Conservation (phyloP, 2,113 vertebrate species). For the Morone saxatilis region DNA sequence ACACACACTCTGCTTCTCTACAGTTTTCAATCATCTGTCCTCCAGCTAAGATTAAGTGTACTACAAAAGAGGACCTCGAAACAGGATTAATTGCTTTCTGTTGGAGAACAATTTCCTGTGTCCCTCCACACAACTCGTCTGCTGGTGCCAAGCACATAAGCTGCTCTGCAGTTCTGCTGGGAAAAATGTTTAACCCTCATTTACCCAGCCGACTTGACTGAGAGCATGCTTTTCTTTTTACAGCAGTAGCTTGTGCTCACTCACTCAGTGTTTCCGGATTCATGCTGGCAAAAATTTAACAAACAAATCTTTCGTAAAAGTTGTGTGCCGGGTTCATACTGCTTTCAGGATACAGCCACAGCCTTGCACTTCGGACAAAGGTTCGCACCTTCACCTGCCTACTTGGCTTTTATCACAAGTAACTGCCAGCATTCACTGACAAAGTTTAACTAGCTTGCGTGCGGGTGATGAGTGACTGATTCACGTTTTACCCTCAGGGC, state of each 20-base stretch:
- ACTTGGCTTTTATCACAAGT: not conserved
- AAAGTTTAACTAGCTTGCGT: not conserved
- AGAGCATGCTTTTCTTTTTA: not conserved
- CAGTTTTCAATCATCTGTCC: conserved; percentile 67
- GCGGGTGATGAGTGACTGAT: not conserved
- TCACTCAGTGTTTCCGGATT: not conserved
- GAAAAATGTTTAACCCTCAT: conserved; percentile 33
- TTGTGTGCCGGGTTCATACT: not conserved
- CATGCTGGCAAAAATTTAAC: not conserved
- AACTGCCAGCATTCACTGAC: not conserved
- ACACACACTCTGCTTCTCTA: conserved; percentile 13
- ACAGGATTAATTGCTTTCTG: conserved; percentile 71
- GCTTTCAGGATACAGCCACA: not conserved
- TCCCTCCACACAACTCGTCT: conserved; percentile 48
- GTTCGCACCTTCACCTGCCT: not conserved
- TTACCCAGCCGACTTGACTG: not conserved
- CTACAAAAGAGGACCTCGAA: conserved; percentile 64
- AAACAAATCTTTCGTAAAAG: not conserved
- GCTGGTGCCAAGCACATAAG: conserved; percentile 48
- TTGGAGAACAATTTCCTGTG: conserved; percentile 65
- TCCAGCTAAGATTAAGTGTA: conserved; percentile 66
- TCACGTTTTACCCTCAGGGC: not conserved
- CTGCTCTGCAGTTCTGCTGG: conserved; percentile 22
- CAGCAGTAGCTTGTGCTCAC: not conserved
- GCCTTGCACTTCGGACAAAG: not conserved